phyloP scores from a whole-genome alignment of 2,888 invertebrate genomes.

The Temnothorax ravouxi region DNA sequence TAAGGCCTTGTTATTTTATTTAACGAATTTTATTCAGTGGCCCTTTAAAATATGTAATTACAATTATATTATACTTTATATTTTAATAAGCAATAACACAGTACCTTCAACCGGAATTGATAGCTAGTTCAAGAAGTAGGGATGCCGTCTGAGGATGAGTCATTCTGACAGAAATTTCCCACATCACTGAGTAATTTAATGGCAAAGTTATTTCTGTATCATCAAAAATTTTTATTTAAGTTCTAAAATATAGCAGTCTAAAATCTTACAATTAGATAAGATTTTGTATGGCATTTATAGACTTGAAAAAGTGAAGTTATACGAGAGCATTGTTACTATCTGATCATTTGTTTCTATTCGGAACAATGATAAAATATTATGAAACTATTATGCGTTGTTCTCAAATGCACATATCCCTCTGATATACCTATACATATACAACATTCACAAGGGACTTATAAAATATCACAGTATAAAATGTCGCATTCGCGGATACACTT shows the following conservation, averaged over 20 bases:
- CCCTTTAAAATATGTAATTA: not conserved
- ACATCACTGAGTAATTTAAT: not conserved
- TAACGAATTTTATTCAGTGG: not conserved
- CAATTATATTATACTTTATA: constrained; percentile 12
- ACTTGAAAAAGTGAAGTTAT: not conserved
- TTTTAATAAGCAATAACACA: not conserved
- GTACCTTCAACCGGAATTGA: not conserved
- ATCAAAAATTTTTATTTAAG: not conserved
- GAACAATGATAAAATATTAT: not conserved
- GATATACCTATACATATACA: too few species aligned
- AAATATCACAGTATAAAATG: not conserved
- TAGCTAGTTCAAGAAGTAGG: not conserved
- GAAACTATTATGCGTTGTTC: not conserved
- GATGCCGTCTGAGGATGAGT: not conserved
- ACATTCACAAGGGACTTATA: not conserved
- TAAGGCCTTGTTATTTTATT: not conserved
- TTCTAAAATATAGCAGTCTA: not conserved
- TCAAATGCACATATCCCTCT: not conserved
- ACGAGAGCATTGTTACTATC: not conserved
- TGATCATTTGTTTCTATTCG: not conserved
- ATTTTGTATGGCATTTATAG: not conserved
- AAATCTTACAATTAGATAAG: not conserved
- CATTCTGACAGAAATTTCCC: not conserved
- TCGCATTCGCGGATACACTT: not conserved
- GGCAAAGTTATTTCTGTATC: not conserved